Conservation (phyloP, 2,797 vertebrate genomes). For the Rhodeus uyekii region DNA sequence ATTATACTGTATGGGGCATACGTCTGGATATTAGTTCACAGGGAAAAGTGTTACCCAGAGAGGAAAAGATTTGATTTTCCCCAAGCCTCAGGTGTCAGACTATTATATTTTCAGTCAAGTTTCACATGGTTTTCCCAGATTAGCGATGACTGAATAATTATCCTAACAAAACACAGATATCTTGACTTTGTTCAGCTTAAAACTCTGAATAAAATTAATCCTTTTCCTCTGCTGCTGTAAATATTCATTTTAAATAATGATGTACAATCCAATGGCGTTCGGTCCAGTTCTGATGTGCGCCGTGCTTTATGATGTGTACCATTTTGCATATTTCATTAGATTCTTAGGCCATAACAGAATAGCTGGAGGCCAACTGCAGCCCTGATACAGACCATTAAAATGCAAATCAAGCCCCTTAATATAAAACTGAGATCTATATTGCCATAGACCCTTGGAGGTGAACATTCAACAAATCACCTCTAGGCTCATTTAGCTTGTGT, state of each 20-base stretch:
- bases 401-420: slow-evolving; percentile 69
- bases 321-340: slow-evolving; percentile 74
- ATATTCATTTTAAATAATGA: slow-evolving; percentile 53
- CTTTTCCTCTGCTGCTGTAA: slow-evolving; percentile 32
- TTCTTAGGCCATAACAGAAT: slow-evolving; percentile 66
- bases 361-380: slow-evolving; percentile 63
- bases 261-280: slow-evolving; percentile 51
- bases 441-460: slow-evolving; percentile 55
- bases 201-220: slow-evolving; percentile 56
- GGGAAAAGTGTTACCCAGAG: slow-evolving; percentile 21
- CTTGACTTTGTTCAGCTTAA: slow-evolving; percentile 23
- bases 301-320: slow-evolving; percentile 42
- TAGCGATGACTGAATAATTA: slow-evolving; percentile 53
- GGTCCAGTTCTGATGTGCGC: slow-evolving; percentile 65
- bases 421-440: slow-evolving; percentile 67
- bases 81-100: slow-evolving; percentile 14
- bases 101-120: slow-evolving; percentile 17
- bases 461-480: slow-evolving; percentile 61
- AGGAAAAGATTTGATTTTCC: slow-evolving; percentile 28
- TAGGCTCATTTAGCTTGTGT: slow-evolving; percentile 41
- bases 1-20: neutral
- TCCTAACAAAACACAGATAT: slow-evolving; percentile 42
- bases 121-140: slow-evolving; percentile 34
- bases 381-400: slow-evolving; percentile 74
- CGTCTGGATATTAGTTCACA: neutral